Conservation (phyloP, 37 sponge, comb jelly and placozoan species). For the Beroe forskalii region DNA sequence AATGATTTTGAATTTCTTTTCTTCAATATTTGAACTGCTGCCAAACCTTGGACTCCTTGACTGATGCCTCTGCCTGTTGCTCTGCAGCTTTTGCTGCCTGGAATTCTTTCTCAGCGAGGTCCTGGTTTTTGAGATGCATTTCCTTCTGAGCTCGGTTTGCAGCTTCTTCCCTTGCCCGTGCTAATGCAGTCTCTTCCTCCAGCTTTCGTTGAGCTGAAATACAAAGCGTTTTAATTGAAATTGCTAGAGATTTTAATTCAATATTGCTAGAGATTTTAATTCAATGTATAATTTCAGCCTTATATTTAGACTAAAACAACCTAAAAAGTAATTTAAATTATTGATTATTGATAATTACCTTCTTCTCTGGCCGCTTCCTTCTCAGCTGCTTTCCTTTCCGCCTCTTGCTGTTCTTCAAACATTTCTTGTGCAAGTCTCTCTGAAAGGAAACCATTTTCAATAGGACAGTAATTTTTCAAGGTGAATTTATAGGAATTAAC, state of each 20-base stretch:
- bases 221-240: no score
- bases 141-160: slow-evolving; percentile 14
- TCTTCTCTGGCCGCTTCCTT: slow-evolving; percentile 56
- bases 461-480: no score
- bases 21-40: no score
- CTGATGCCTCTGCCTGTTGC: slow-evolving; percentile 14
- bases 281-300: no score
- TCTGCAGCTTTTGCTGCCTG: slow-evolving; percentile 55
- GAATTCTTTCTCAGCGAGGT: slow-evolving; percentile 48
- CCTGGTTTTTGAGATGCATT: slow-evolving; percentile 1
- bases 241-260: no score
- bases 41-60: slow-evolving; percentile 27
- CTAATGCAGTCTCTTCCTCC: slow-evolving; percentile 20
- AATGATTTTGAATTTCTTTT: no score
- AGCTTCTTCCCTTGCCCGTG: slow-evolving; percentile 48
- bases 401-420: slow-evolving; percentile 36
- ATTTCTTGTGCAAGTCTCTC: slow-evolving; percentile 7
- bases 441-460: no score
- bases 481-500: no score
- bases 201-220: slow-evolving; percentile 9
- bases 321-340: no score
- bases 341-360: no score
- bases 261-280: no score
- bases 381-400: slow-evolving; percentile 57
- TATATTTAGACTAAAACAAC: no score